Percentiles rank a stretch among this genome's conserved stretches.
Conservation (phyloP, 2,797 vertebrate species). For the Falco peregrinus region DNA sequence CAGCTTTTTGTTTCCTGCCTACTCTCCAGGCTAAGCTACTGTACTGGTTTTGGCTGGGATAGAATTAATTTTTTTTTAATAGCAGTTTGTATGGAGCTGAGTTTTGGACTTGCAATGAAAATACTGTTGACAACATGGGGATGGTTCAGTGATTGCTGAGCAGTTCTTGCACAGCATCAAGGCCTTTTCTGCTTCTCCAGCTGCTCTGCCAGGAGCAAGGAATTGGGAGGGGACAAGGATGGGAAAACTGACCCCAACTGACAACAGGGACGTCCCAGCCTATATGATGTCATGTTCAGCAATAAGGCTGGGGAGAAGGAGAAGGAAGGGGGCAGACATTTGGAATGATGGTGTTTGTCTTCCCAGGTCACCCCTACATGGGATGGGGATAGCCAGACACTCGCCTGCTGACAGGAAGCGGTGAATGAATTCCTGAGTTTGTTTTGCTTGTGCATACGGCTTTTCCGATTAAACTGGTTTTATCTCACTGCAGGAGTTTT, state of each 20-base stretch:
- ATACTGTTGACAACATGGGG: background rate
- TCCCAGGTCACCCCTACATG: background rate
- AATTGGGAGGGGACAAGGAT: background rate
- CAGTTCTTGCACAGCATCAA: background rate
- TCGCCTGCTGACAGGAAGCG: background rate
- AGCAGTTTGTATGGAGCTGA: background rate
- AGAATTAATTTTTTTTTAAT: background rate
- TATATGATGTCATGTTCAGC: background rate
- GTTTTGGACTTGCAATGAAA: background rate
- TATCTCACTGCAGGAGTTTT: background rate
- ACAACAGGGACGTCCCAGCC: background rate
- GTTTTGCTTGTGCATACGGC: no score
- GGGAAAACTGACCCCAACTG: background rate
- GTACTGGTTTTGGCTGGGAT: background rate
- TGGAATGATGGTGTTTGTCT: background rate
- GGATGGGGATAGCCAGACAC: no score
- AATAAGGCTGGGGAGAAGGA: background rate
- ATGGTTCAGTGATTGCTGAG: background rate
- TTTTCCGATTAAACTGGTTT: background rate
- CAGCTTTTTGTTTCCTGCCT: background rate
- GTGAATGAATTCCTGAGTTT: background rate
- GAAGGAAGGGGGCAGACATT: background rate
- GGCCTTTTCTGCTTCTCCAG: background rate
- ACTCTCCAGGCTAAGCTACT: background rate
- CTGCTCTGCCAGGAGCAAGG: background rate